Base-by-base conservation (phyloP, 1,140 invertebrate species). In the fruit fly (Drosophila melanogaster) region DNA sequence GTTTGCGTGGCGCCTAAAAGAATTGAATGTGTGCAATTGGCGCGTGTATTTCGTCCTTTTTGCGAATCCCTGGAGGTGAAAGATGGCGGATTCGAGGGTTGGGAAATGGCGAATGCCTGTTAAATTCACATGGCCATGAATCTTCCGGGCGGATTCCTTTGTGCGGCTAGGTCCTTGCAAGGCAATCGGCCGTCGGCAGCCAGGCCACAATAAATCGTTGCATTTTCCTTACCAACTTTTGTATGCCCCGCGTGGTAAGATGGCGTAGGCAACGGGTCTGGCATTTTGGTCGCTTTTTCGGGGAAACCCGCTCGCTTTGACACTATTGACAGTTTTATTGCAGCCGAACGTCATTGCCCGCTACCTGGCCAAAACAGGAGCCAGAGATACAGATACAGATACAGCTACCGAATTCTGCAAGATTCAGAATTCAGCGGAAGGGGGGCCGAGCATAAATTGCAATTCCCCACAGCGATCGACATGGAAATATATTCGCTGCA, bases 281-380 rank as follows among this genome's bases (percentile, higher is more conserved):
- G 24, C 41, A 8, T 43, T 43, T 43, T 43, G 41, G 41, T 12
- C 14, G 11, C 11, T 11, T 11, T 37, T 15, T 14, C 11, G 40
- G 35, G 24, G 64, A 26, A 60, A 19, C 30, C 61, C 30, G 12
- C n/a, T 37, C 60, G 55, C 58, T 62, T 76, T 76, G 73, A 76
- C 54, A 76, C 73, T 59, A 75, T 67, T 76, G 73, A 76, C 73
- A 76, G 73, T 76, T 76, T 76, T 76, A 76, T 76, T 76, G 54
- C 73, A 62, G 72, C 26, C 54, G 60, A 66, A 76, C 72, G 69
- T 75, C 49, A 43, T 38, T 64, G 66, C n/a, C 46, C 26, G 60
- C 53, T 53, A 76, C 72, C 72, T 76, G 73, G 54, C 53, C 43
- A 26, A 59, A 57, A 47, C 33, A 72, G 30, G 11, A 14, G 4